A percentile compares a stretch with the other conserved stretches of the same genome.
These are phyloP conservation scores for Cacoxenus indagator DNA, from an alignment of 2,888 invertebrate species.

Conservation along the genomic window DNA sequence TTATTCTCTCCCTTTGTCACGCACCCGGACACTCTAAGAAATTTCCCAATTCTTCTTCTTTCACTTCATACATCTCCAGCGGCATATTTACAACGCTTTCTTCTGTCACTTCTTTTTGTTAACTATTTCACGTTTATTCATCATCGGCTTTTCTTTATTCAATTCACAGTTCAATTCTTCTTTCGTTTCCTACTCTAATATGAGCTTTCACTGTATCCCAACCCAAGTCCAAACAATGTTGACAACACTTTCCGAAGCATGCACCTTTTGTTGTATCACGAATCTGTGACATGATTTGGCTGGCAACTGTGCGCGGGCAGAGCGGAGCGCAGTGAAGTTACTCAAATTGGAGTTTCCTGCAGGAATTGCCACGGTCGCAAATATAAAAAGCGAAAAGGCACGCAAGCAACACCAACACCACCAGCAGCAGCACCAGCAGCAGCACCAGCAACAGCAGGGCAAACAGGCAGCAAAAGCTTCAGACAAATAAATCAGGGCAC, in stretches of 20 bases:
- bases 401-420: not conserved
- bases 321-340: not conserved
- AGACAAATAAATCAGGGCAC: slow-evolving; percentile 68
- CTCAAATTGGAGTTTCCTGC: slow-evolving; percentile 12
- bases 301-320: too few species aligned
- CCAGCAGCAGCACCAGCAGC: not conserved
- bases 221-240: not conserved
- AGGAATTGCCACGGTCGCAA: slow-evolving; percentile 1
- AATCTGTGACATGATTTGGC: slow-evolving; percentile 20
- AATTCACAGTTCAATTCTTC: not conserved
- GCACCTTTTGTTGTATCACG: slow-evolving; percentile 11
- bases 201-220: slow-evolving; percentile 3
- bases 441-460: not conserved
- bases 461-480: slow-evolving; percentile 43
- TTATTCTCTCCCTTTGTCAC: too few species aligned
- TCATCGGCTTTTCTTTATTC: not conserved
- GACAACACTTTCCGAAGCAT: slow-evolving; percentile 2
- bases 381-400: not conserved
- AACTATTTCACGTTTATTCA: too few species aligned
- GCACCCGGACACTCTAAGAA: too few species aligned
- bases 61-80: too few species aligned
- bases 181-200: not conserved
- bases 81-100: too few species aligned
- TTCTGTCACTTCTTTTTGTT: too few species aligned
- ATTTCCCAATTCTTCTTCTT: too few species aligned